Percentiles rank a stretch among this genome's conserved stretches.
These are phyloP conservation scores for Oscheius onirici DNA, from an alignment of 2,888 invertebrate genomes.

Conservation along the genomic window DNA sequence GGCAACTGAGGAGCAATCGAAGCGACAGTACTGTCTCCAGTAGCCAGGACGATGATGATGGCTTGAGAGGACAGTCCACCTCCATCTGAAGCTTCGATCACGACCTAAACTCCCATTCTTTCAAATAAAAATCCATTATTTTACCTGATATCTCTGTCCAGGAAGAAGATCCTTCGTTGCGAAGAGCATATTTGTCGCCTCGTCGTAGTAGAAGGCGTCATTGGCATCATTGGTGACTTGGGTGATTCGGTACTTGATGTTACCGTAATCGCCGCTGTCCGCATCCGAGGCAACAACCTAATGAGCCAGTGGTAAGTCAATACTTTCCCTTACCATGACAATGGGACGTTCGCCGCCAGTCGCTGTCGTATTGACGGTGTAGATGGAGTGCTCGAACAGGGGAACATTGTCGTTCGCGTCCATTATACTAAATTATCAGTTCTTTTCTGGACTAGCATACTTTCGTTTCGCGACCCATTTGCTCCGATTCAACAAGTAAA, in stretches of 20 bases:
- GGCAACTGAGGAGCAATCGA: constrained; percentile 37
- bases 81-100: constrained; percentile 61
- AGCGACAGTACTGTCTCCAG: constrained; percentile 27
- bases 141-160: constrained; percentile 64
- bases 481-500: no score
- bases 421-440: constrained; percentile 44
- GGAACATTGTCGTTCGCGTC: constrained; percentile 69
- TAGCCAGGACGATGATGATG: constrained; percentile 53
- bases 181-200: constrained; percentile 55
- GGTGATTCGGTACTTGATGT: constrained; percentile 59
- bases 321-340: constrained; percentile 39
- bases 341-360: constrained; percentile 48
- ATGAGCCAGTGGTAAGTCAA: not conserved
- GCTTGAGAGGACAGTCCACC: constrained; percentile 55
- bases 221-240: constrained; percentile 66
- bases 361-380: constrained; percentile 67
- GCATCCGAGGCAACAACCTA: constrained; percentile 61
- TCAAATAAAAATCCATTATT: not conserved
- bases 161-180: constrained; percentile 62
- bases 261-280: constrained; percentile 62
- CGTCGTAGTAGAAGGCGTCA: constrained; percentile 66
- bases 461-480: no score
- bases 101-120: constrained; percentile 38
- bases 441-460: no score
- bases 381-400: constrained; percentile 61